These are phyloP conservation scores for Plagodis dolabraria DNA, from an alignment of 2,888 invertebrate genomes.

Conservation along the genomic window DNA sequence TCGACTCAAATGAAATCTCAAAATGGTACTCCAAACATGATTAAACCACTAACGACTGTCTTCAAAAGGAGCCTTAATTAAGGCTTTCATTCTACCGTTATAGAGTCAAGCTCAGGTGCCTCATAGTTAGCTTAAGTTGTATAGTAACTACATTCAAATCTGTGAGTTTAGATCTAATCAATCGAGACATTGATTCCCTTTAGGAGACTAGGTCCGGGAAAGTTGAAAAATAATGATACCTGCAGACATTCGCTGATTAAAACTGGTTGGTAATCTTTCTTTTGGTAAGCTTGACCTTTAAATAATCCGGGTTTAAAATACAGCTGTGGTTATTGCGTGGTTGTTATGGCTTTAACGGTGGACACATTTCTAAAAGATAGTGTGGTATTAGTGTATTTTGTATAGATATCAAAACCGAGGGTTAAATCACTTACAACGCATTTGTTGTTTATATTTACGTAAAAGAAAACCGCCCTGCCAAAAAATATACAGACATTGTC, in stretches of 20 bases:
- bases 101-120: conserved; percentile 10
- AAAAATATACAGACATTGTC: too few relatives aligned
- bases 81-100: conserved; percentile 24
- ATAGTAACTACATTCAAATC: neutral
- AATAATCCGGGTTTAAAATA: neutral
- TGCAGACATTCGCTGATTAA: conserved; percentile 17
- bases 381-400: too few relatives aligned
- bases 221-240: conserved; percentile 19
- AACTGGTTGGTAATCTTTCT: neutral
- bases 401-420: too few relatives aligned
- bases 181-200: conserved; percentile 34
- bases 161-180: conserved; percentile 28
- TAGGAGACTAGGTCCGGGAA: conserved; percentile 23
- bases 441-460: too few relatives aligned
- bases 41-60: conserved; percentile 13
- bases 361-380: too few relatives aligned
- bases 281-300: conserved; percentile 3
- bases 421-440: too few relatives aligned
- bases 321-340: too few relatives aligned
- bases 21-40: neutral
- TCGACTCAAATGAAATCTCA: neutral
- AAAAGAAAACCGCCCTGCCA: too few relatives aligned
- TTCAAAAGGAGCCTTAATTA: conserved; percentile 22
- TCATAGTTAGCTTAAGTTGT: conserved; percentile 14
- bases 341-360: too few relatives aligned